Evolutionary conservation across 2,113 vertebrate genomes (phyloP).

Genomic region (Morone saxatilis): DNA sequence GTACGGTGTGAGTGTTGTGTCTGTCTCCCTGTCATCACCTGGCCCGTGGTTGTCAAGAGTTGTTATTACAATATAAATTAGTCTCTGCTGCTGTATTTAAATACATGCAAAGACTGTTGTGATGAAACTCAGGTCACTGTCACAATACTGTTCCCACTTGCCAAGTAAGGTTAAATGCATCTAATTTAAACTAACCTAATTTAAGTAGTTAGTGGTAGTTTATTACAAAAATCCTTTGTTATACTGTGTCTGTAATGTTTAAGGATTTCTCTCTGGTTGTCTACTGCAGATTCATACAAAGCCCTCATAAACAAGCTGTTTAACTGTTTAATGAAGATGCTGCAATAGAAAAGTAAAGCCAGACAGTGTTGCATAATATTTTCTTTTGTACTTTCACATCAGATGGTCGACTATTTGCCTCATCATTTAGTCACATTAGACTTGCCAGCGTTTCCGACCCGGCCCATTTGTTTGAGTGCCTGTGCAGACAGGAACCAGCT

Average conservation of each 20-base stretch:
- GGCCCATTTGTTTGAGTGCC: constrained; percentile 22
- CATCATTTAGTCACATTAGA: constrained; percentile 38
- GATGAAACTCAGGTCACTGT: background rate
- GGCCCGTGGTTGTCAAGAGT: background rate
- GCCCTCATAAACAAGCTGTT: background rate
- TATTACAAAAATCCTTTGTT: background rate
- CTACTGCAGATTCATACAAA: background rate
- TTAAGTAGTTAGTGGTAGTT: background rate
- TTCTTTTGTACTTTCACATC: constrained; percentile 29
- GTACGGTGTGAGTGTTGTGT: background rate
- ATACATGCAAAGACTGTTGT: background rate
- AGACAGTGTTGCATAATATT: background rate
- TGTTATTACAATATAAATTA: background rate
- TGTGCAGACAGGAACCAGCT: constrained; percentile 46
- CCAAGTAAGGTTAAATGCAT: background rate
- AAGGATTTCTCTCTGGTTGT: background rate
- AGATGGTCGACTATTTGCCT: constrained; percentile 46
- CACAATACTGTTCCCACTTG: background rate
- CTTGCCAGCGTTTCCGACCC: constrained; percentile 1
- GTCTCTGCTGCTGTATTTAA: background rate
- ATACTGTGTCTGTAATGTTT: background rate
- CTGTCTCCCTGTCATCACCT: background rate
- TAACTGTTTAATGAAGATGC: background rate
- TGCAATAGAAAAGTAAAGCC: constrained; percentile 4
- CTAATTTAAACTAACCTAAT: background rate